These are phyloP conservation scores for Caenorhabditis sp. DNA, from an alignment of 2,888 invertebrate genomes.

Conservation along the genomic window DNA sequence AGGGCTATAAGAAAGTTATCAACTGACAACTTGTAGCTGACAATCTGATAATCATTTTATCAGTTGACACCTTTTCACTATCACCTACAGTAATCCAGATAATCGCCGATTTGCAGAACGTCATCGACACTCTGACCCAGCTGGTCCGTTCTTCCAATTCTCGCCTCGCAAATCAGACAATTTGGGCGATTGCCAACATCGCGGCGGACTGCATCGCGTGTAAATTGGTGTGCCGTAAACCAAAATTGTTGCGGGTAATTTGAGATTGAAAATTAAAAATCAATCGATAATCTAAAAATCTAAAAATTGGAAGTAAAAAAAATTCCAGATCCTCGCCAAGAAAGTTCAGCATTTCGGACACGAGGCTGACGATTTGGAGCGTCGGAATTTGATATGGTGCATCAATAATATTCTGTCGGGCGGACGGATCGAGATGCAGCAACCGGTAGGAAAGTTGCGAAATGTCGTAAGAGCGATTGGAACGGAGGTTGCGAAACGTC, in stretches of 20 bases:
- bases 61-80: too few species aligned
- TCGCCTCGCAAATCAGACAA: constrained; percentile 47
- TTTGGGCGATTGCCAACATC: constrained; percentile 69
- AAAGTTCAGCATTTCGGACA: constrained; percentile 15
- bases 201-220: constrained; percentile 66
- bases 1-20: too few species aligned
- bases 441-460: constrained; percentile 21
- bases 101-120: constrained; percentile 55
- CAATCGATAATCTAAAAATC: too few species aligned
- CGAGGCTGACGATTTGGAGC: constrained; percentile 15
- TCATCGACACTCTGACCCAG: constrained; percentile 46
- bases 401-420: constrained; percentile 62
- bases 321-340: constrained; percentile 46
- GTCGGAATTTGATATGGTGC: constrained; percentile 62
- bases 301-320: too few species aligned
- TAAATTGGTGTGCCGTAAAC: constrained; percentile 46
- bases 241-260: too few species aligned
- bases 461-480: too few species aligned
- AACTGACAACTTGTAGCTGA: too few species aligned
- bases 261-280: too few species aligned
- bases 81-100: too few species aligned
- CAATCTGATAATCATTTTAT: too few species aligned
- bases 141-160: constrained; percentile 28
- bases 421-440: constrained; percentile 38
- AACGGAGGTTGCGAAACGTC: too few species aligned